Base-by-base conservation (phyloP, 1,140 invertebrate genomes). In the Papilio aristodemus region DNA sequence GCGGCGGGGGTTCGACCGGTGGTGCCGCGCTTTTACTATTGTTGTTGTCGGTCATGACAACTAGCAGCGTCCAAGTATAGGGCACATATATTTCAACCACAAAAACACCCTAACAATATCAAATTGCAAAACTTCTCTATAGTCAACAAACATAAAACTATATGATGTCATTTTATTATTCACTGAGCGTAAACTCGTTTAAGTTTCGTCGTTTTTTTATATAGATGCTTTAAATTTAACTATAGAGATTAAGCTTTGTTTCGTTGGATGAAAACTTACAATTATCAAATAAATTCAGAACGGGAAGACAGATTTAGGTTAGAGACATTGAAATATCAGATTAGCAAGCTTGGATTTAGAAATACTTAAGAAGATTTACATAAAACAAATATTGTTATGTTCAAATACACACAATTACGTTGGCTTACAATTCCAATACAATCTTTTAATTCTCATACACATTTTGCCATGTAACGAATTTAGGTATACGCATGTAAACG, bases 11-110 rank as follows among this genome's bases (percentile, higher is more conserved):
- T 58, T 81, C 83, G 22, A 79, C 79, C n/a, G 87, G 89, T 4
- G 91, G 91, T 63, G 91, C 86, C n/a, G 83, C 83, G 75, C 69
- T 80, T 83, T 89, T 88, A 67, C 75, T 77, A 80, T 88, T 89
- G 84, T 87, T 87, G 85, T 90, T 90, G 67, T 90, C 85, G 64
- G 67, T 73, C 71, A 78, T 68, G 72, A 87, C 80, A 77, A 83
- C 86, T 89, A 74, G 87, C 87, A 84, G 86, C 86, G 86, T 86
- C 84, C 84, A 78, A 73, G 76, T 50, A 71, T 70, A 76, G 71
- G 72, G 80, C 39, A 81, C 71, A 86, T 72, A 83, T 68, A 73
- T 75, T 82, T 77, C 71, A 82, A 73, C 72, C 46, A 69, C 32
- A 43, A 58, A 58, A 25, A 37, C 14, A 62, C 32, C 60, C 67